Conservation (phyloP, 2,888 invertebrate genomes). For the Macrophya alboannulata region DNA sequence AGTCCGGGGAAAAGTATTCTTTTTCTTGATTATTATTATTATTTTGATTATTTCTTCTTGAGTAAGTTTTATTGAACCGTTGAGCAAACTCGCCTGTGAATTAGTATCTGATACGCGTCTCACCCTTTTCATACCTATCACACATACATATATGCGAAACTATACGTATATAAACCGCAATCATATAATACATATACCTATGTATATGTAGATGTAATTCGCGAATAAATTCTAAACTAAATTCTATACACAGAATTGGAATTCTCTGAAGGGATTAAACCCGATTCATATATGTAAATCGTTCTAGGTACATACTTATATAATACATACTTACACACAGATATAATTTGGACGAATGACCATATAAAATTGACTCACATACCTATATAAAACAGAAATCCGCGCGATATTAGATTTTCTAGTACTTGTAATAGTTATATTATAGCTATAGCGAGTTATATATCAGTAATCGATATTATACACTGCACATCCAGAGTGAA, state of each 20-base stretch:
- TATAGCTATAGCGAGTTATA: background rate
- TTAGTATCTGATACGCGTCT: background rate
- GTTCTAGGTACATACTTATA: background rate
- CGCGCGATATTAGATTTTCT: slow-evolving; percentile 2
- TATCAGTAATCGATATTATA: background rate
- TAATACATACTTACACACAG: no score
- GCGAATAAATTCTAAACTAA: background rate
- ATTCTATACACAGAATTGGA: background rate
- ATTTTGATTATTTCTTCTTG: background rate
- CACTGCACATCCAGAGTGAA: slow-evolving; percentile 5
- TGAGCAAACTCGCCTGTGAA: background rate
- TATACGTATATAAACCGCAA: background rate
- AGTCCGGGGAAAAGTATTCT: background rate
- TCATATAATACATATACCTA: background rate
- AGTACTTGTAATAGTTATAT: background rate
- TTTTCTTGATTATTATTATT: background rate
- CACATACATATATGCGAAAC: background rate
- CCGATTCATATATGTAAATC: background rate
- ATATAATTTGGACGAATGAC: background rate
- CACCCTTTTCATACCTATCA: background rate
- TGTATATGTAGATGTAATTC: background rate
- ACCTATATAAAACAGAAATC: background rate
- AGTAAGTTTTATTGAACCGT: background rate
- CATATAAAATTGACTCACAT: background rate
- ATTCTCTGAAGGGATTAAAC: background rate